These are phyloP conservation scores for Penaeus indicus DNA, from an alignment of 1,140 invertebrate species.

Conservation along the genomic window DNA sequence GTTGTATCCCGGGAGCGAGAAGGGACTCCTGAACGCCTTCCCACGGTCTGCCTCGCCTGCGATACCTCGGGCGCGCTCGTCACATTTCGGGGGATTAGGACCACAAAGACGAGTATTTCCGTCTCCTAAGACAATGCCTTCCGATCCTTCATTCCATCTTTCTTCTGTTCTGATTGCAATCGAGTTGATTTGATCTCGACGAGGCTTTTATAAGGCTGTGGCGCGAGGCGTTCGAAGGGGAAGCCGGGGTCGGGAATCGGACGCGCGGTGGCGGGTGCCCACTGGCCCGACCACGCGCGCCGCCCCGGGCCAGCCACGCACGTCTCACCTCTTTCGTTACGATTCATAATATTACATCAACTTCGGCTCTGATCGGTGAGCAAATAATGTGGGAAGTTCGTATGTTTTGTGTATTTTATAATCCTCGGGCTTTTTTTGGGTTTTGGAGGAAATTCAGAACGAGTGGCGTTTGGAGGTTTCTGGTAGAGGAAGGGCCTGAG, in stretches of 20 bases:
- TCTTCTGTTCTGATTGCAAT: neutral
- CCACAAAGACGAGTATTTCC: neutral
- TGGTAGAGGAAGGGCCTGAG: too few species aligned
- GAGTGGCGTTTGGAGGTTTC: too few species aligned
- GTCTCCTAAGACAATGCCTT: neutral
- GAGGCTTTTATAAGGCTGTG: too few species aligned
- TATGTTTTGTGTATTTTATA: too few species aligned
- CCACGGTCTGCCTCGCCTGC: conserved; percentile 41
- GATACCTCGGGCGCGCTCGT: neutral
- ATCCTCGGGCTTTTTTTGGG: too few species aligned
- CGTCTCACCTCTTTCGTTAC: conserved; percentile 14
- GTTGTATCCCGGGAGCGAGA: conserved; percentile 33
- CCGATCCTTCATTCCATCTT: neutral
- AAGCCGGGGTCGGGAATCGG: conserved; percentile 19
- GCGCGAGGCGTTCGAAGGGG: too few species aligned
- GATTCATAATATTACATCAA: neutral
- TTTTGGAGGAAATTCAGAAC: too few species aligned
- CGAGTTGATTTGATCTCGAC: too few species aligned
- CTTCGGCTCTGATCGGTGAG: too few species aligned
- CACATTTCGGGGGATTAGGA: too few species aligned
- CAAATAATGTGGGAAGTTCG: too few species aligned
- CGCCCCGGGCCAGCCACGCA: conserved; percentile 40
- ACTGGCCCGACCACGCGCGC: conserved; percentile 58
- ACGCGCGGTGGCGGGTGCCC: conserved; percentile 48
- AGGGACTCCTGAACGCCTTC: conserved; percentile 52